These are phyloP conservation scores for Cepphus grylle DNA, from an alignment of 2,113 vertebrate species.

Conservation along the genomic window DNA sequence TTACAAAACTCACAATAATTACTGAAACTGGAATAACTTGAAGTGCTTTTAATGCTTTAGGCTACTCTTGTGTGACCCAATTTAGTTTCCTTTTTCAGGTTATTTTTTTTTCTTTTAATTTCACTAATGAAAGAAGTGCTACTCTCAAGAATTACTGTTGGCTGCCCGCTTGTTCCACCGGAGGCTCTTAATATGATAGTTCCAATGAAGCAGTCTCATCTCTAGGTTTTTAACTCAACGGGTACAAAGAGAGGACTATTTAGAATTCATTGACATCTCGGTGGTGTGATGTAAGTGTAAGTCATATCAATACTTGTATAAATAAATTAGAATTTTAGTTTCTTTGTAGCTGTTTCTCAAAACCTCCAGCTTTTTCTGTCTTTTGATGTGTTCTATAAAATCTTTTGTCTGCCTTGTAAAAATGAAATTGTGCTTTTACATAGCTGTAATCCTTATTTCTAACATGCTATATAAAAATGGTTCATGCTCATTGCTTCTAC, in stretches of 20 bases:
- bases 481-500: neutral
- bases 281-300: neutral
- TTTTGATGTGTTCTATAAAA: neutral
- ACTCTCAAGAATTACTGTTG: conserved; percentile 7
- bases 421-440: neutral
- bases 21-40: neutral
- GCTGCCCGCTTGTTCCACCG: neutral
- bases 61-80: conserved; percentile 22
- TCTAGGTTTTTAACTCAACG: neutral
- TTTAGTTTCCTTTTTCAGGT: conserved; percentile 24
- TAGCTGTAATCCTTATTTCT: neutral
- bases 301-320: neutral
- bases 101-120: conserved; percentile 8
- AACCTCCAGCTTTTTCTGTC: neutral
- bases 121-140: conserved; percentile 50
- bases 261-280: neutral
- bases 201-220: neutral
- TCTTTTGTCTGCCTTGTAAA: neutral
- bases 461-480: neutral
- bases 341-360: neutral
- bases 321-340: neutral
- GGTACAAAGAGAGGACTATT: neutral
- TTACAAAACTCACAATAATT: neutral
- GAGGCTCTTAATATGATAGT: neutral
- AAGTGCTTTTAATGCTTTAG: conserved; percentile 19